Evolutionary conservation across 2,797 vertebrate species (phyloP), one percentile per base, ranked within the genome.

Genomic region (Tinamus major): DNA sequence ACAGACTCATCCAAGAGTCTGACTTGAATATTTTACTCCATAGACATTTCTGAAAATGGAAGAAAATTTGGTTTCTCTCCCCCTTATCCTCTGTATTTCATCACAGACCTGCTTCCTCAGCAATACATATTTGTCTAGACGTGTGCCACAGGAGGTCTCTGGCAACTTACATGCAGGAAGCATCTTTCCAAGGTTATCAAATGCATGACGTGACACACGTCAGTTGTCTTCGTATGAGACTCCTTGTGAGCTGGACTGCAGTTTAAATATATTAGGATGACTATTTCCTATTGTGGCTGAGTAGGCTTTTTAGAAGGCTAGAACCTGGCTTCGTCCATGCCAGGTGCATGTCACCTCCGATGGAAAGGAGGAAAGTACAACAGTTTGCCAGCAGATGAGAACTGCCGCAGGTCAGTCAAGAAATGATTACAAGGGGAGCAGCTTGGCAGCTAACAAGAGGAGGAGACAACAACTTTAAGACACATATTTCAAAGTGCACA

Each of bases 401-500:
- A 64, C 26, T 87, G 64, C 44, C 53, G 72, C 41, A 86, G 79
- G 68, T 88, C 90, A 92, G 71, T 59, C 86, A 94, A 85, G 64
- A 93, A 86, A 94, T 51, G 1, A 91, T 53, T 84, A 90, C 31
- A 91, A 62, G 71, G 39, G 29, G 31, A 90, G 44, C 67, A 93
- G 64, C 56, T 19, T 71, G 80, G 75, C 78, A 90, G 64, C 69
- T 85, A 87, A 82, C 58, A 87, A 76, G 81, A 92, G 89, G 80
- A 93, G 64, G 44, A 82, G 55, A 92, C 91, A 93, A 90, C 53
- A 90, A 74, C 79, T 93, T 92, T 79, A 93, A 92, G 76, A 89
- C 81, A 87, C 88, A 75, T 75, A 94, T 80, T 96, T 92, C 55
- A 67, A 84, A 88, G 79, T 53, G 49, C 39, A 71, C 68, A 71